Conservation (phyloP, 2,888 invertebrate species). For the Agrotis exclamationis region DNA sequence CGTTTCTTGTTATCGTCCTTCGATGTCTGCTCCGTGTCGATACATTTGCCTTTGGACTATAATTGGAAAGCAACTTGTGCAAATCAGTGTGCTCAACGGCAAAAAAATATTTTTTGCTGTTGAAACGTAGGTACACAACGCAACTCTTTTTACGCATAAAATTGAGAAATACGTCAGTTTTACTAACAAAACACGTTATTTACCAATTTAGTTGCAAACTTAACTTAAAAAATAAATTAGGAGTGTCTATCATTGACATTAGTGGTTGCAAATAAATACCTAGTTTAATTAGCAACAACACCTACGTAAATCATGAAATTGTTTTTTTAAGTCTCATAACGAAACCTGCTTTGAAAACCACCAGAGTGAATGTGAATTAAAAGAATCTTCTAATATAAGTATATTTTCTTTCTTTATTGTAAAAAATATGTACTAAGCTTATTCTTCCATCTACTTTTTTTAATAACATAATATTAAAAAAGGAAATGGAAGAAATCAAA, state of each 20-base stretch:
- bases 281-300: not conserved
- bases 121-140: not conserved
- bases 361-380: no score
- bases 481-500: no score
- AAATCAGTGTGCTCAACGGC: constrained; percentile 5
- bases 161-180: constrained; percentile 20
- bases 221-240: constrained; percentile 4
- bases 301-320: no score
- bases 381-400: no score
- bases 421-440: no score
- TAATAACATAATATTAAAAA: no score
- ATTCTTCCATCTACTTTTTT: no score
- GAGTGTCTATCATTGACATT: constrained; percentile 25
- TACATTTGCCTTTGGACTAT: not conserved
- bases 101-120: not conserved
- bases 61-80: constrained; percentile 10
- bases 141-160: constrained; percentile 24
- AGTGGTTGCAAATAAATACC: not conserved
- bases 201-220: constrained; percentile 17
- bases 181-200: not conserved
- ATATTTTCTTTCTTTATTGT: no score
- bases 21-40: not conserved
- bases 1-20: constrained; percentile 15
- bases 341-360: not conserved
- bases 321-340: no score